These are phyloP conservation scores for Zaprionus vittiger DNA, from an alignment of 1,140 invertebrate genomes.

Conservation along the genomic window DNA sequence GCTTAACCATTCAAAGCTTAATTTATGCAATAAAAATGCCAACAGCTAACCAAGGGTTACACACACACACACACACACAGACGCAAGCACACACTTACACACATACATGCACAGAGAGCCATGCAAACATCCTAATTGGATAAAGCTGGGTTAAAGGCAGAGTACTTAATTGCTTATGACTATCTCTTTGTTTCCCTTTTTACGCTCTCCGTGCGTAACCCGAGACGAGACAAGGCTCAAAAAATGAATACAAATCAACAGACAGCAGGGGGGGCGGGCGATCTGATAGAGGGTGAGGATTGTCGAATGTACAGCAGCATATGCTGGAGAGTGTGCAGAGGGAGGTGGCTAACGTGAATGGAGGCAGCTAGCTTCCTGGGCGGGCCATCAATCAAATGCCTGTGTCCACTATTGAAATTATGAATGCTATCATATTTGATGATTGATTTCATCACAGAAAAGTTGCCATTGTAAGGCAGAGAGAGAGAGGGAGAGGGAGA, in stretches of 20 bases:
- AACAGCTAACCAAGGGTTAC: conserved; percentile 44
- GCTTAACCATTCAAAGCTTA: conserved; percentile 80
- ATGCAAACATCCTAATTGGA: conserved; percentile 58
- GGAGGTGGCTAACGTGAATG: not conserved
- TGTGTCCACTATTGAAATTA: conserved; percentile 79
- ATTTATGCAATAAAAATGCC: conserved; percentile 81
- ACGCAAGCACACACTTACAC: not conserved
- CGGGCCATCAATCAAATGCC: conserved; percentile 69
- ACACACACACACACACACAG: conserved; percentile 13
- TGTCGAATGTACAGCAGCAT: not conserved
- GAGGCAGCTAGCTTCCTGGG: conserved; percentile 40
- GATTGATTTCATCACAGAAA: conserved; percentile 68
- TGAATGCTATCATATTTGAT: conserved; percentile 79
- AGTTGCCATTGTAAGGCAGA: conserved; percentile 48
- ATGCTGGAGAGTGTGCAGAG: conserved; percentile 4
- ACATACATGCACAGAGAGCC: conserved; percentile 16
- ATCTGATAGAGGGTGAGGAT: not conserved
- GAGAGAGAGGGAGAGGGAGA: not conserved
- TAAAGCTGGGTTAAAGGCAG: conserved; percentile 48
- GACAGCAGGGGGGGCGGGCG: conserved; percentile 9
- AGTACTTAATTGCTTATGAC: conserved; percentile 79
- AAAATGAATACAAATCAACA: conserved; percentile 71
- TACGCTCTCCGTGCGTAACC: conserved; percentile 41
- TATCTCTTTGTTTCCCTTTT: conserved; percentile 52
- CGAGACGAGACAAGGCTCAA: conserved; percentile 50